Base-by-base conservation (phyloP, 2,888 invertebrate genomes). In the Cylloceria caligata region DNA sequence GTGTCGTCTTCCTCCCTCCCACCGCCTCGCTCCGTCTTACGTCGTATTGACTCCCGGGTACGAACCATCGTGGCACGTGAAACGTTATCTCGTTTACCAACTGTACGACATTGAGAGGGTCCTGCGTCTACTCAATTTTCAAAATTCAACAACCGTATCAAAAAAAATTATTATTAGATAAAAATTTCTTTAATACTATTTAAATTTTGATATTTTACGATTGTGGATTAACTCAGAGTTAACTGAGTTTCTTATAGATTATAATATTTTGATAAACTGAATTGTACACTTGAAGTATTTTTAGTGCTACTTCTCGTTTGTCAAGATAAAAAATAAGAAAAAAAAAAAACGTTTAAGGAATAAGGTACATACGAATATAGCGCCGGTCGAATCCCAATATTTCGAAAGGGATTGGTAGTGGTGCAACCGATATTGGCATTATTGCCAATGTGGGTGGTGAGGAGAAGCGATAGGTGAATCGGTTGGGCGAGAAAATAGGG, bases 281-380 rank as follows among this genome's bases (percentile, higher is more conserved):
- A n/a, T n/a, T n/a, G n/a, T 34, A 16, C n/a, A 34, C 16, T 16
- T 7, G 34, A 39, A 30, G 24, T 3, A 55, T 64, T 49, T 62
- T 34, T 30, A 36, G 27, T 3, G 9, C 21, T 11, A 5, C 39
- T 13, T 30, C 27, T 24, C 49, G 62, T 52, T 75, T 47, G 65
- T 75, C 68, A 68, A 49, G 34, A 76, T 39, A 34, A 30, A 49
- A 36, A 39, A 68, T 62, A 68, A 76, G 47, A 62, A 68, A 36
- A 49, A 36, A 47, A 60, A 34, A 21, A 45, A 39, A 39, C n/a
- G 5, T 7, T 11, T n/a, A 67, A 5, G 16, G 19, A 30, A 19
- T 49, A 19, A 11, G 67, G 34, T 47, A 34, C 16, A 16, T 69
- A 21, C 39, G 68, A 68, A 57, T 60, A 49, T n/a, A 60, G 67